A percentile compares a stretch with the other conserved stretches of the same genome.
Evolutionary conservation across 1,140 invertebrate species (phyloP).

Genomic region (Batillaria attramentaria): DNA sequence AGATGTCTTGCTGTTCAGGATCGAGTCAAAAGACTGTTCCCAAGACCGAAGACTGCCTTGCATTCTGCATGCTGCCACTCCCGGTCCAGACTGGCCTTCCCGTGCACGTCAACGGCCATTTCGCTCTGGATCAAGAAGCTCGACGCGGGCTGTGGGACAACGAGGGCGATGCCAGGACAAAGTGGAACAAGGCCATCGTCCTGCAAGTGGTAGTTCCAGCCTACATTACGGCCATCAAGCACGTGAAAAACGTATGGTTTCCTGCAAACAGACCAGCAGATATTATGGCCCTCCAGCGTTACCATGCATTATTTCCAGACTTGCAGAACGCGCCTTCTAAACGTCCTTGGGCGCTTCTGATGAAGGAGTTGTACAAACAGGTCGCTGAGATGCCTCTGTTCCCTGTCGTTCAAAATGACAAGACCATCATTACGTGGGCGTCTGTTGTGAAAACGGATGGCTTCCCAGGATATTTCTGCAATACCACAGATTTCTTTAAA

Average conservation of each 20-base stretch:
- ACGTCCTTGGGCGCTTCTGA: constrained; percentile 33
- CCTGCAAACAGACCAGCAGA: not conserved
- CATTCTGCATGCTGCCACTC: constrained; percentile 67
- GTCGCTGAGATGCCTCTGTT: constrained; percentile 22
- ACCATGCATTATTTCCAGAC: constrained; percentile 42
- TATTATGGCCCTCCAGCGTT: constrained; percentile 16
- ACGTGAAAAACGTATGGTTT: constrained; percentile 20
- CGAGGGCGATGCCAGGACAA: constrained; percentile 38
- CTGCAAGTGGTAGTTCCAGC: constrained; percentile 53
- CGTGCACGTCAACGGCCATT: constrained; percentile 67
- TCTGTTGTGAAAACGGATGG: not conserved
- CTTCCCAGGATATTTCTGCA: constrained; percentile 28
- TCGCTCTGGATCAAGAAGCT: constrained; percentile 65
- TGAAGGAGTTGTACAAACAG: constrained; percentile 8
- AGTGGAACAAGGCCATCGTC: constrained; percentile 59
- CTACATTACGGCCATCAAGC: constrained; percentile 46
- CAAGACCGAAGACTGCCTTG: constrained; percentile 23
- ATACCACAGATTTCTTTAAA: not conserved
- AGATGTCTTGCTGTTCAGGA: not conserved
- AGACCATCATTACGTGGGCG: not conserved
- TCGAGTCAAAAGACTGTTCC: fast-evolving
- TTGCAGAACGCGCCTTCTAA: constrained; percentile 12
- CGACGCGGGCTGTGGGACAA: constrained; percentile 59
- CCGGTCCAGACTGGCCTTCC: constrained; percentile 62
- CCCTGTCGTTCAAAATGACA: constrained; percentile 11